Base-by-base conservation (phyloP, 1,140 invertebrate species). In the Geopemphigus sp. region DNA sequence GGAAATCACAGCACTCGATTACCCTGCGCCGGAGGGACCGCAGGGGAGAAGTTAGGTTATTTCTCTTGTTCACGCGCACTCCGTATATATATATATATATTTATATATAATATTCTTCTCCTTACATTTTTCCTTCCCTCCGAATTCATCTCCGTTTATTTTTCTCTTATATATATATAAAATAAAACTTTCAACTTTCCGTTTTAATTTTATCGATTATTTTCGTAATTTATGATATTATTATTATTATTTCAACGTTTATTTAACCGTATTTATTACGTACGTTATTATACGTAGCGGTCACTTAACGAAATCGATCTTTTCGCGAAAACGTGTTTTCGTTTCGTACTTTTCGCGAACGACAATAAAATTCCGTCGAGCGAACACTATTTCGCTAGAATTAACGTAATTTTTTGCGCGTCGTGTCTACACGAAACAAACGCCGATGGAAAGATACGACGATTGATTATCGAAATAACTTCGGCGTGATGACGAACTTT, bases 1-100 rank as follows among this genome's bases (percentile, higher is more conserved):
- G 39, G 39, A 39, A 68, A 68, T 68, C 66, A 68, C 66, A 68
- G 66, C 66, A 68, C 66, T 68, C 66, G 66, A 68, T 68, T 68
- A 68, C 66, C 47, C 66, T 68, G 45, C 45, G 22, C 45, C 11
- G 39, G 39, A n/a, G 53, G 39, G 29, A n/a, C 22, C 22, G 56
- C 59, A 15, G 50, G 68, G n/a, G 50, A 15, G 68, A 54, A 54
- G 68, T 53, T 22, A 39, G 68, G 68, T 72, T 72, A 72, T 72
- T 72, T 72, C 68, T 72, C 47, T 72, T 72, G 68, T 72, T 72
- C 50, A 39, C 32, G 24, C 50, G 68, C 68, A 26, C 50, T 68
- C 66, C 47, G n/a, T 14, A 50, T 14, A 50, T 50, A 50, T 50
- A 50, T 14, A 50, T 14, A 50, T 50, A 50, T 50, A 50, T 8